Base-by-base conservation (phyloP, 2,888 invertebrate species). In the Zygaena filipendulae region DNA sequence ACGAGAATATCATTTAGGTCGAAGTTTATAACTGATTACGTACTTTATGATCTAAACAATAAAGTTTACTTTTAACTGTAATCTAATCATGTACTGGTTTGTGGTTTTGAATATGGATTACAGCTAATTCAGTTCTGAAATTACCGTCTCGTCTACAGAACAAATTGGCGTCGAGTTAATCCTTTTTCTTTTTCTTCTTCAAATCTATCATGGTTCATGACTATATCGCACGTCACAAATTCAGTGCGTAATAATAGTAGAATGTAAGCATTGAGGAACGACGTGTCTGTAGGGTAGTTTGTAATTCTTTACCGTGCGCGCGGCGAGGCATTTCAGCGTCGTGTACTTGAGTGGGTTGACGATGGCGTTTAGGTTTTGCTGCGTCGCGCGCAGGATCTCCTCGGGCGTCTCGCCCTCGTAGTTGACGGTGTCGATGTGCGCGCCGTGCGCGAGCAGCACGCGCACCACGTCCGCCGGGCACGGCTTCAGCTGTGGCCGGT, bases 391-490 rank as follows among this genome's bases (percentile, higher is more conserved):
- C 30, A 90, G 71, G 39, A 92, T 69, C 39, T 84, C 83, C 42
- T 87, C 85, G 46, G 92, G 91, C 0, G 92, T 91, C 38, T 88
- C 86, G 16, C 90, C 89, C 40, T 84, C 82, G 59, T 85, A 80
- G 80, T 94, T 91, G 45, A 90, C 86, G 23, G 88, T 84, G 74
- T 94, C 94, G 36, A 93, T 79, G 70, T 95, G 94, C 1, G 93
- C 93, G 32, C 95, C 96, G 53, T 87, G 84, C 3, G 86, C 75
- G 1, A 97, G 82, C 4, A 97, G 75, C 5, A 85, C 84, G 43
- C 84, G 82, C 1, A 92, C 87, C 21, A 95, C 83, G 22, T 84
- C 84, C 2, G 85, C 75, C 0, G 89, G 87, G 48, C 88, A 89
- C 1, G 89, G 89, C 49, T 68, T 72, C 2, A 77, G 44, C 81